phyloP scores from a whole-genome alignment of 2,113 vertebrate species.

The Antennarius striatus region DNA sequence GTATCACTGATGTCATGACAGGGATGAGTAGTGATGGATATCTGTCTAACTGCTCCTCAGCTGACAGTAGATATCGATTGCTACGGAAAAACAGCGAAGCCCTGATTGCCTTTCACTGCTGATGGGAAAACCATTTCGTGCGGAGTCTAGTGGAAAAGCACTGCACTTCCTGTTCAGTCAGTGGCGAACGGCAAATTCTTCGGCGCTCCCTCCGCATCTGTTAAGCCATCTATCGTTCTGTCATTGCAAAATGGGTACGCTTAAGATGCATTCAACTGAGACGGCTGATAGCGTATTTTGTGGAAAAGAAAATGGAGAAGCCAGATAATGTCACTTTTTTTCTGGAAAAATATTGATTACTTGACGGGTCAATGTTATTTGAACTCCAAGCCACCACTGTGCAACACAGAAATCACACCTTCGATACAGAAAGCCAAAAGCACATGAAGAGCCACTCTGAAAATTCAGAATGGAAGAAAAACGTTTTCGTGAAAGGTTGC shows the following conservation, averaged over 20 bases:
- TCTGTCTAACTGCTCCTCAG: background rate
- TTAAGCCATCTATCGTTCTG: constrained; percentile 30
- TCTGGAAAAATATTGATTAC: constrained; percentile 56
- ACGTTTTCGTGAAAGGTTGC: constrained; percentile 30
- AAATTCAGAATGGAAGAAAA: constrained; percentile 38
- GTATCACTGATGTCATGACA: background rate
- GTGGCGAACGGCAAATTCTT: constrained; percentile 65
- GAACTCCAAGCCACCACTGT: constrained; percentile 43
- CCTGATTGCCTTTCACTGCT: constrained; percentile 55
- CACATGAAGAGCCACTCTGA: constrained; percentile 26
- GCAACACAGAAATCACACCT: constrained; percentile 36
- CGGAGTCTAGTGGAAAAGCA: constrained; percentile 55
- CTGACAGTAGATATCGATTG: constrained; percentile 26
- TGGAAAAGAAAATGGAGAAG: constrained; percentile 56
- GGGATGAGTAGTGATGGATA: constrained; percentile 22
- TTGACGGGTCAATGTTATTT: constrained; percentile 56
- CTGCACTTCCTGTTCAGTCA: constrained; percentile 53
- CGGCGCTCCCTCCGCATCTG: constrained; percentile 56
- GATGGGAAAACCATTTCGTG: constrained; percentile 62
- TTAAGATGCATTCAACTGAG: constrained; percentile 49
- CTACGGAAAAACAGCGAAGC: constrained; percentile 36
- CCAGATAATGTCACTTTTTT: constrained; percentile 51
- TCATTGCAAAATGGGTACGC: constrained; percentile 41
- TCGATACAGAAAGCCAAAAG: constrained; percentile 26
- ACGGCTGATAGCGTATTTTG: constrained; percentile 27